Evolutionary conservation across 2,888 invertebrate species (phyloP), one percentile per base, ranked within the genome.

Genomic region (Rhamnusium bicolor): DNA sequence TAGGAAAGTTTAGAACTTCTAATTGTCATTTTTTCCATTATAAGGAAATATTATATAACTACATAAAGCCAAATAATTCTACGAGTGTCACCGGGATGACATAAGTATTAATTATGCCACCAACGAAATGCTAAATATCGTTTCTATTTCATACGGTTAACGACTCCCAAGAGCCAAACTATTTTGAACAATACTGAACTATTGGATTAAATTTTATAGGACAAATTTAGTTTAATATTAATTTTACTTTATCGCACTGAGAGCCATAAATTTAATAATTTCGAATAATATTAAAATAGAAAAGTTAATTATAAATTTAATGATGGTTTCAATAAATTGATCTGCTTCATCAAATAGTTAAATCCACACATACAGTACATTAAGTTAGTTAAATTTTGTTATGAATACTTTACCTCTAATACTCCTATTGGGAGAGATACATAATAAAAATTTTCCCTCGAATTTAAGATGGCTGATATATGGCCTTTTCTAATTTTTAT

Each of bases 1-100:
- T 76, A 74, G 71, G 68, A 71, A 76, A 72, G 76, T 76, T 76
- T 70, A 27, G 46, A 63, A 76, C 58, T 74, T 74, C 70, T 73
- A 76, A 76, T 74, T 74, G 69, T 76, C 66, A 66, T 76, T 72
- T 76, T 74, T 71, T 60, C 16, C 29, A 1, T 27, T 40, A 14
- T 8, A 58, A 10, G 40, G 19, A 12, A 46, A 18, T 27, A 40
- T n/a, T 60, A 32, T 32, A 12, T 12, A 19, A 5, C 0, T 5
- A 12, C 19, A 40, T 40, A 60, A 32, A 46, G 12, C 6, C 16
- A 19, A 14, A 29, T 14, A 18, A 32, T 60, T 18, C 16, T 8
- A 40, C n/a, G n/a, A 14, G 29, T 40, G 29, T 32, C 32, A 18
- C 29, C 19, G n/a, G 46, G n/a, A 46, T 14, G 21, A n/a, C 19